Evolutionary conservation across 2,113 vertebrate genomes (phyloP).

Genomic region (Microcebus griseorufus): DNA sequence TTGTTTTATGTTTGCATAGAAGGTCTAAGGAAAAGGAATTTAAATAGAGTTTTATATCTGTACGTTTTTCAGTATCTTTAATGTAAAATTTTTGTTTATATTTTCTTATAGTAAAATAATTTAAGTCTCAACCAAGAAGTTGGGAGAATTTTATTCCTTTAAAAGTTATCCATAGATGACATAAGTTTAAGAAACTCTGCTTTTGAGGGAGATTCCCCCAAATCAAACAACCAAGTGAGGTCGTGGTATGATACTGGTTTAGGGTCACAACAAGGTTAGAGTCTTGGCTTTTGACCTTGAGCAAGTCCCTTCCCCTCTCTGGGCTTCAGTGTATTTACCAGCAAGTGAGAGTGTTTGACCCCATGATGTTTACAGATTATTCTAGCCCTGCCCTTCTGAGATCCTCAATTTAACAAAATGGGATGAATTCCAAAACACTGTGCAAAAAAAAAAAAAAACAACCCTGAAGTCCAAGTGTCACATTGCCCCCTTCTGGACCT

Average conservation of each 20-base stretch:
- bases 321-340: neutral
- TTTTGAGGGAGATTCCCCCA: neutral
- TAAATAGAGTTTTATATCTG: neutral
- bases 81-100: neutral
- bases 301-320: neutral
- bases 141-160: neutral
- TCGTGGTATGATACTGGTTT: neutral
- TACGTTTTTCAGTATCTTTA: neutral
- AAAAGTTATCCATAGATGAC: neutral
- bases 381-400: neutral
- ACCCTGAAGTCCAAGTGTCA: slow-evolving; percentile 8
- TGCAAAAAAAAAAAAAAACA: neutral
- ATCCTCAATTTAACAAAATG: neutral
- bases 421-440: neutral
- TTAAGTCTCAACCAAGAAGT: neutral
- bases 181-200: neutral
- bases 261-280: neutral
- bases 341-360: neutral
- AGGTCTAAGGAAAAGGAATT: neutral
- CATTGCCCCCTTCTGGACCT: slow-evolving; percentile 61
- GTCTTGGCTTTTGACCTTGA: neutral
- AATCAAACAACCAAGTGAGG: neutral
- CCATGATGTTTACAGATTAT: neutral
- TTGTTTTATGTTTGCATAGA: neutral
- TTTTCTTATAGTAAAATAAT: neutral